Evolutionary conservation across 2,113 vertebrate genomes (phyloP).

Genomic region (Enhydra lutris): DNA sequence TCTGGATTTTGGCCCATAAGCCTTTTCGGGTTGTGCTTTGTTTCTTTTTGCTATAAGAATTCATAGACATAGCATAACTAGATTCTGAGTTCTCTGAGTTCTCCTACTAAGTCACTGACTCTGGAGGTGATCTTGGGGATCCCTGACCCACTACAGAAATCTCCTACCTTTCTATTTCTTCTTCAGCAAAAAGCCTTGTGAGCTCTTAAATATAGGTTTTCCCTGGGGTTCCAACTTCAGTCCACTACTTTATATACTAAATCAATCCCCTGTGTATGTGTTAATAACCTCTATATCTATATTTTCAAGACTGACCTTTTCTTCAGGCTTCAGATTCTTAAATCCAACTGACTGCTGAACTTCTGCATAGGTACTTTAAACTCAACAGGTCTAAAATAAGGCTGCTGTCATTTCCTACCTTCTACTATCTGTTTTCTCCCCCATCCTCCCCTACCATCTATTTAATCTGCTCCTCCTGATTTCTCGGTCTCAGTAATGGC

Average conservation of each 20-base stretch:
- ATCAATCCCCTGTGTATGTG: not conserved
- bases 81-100: not conserved
- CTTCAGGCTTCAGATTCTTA: not conserved
- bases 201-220: not conserved
- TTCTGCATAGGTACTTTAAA: not conserved
- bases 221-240: not conserved
- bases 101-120: not conserved
- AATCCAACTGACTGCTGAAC: not conserved
- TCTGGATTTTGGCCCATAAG: not conserved
- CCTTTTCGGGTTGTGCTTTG: not conserved
- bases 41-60: not conserved
- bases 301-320: slow-evolving; percentile 3
- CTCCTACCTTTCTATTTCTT: not conserved
- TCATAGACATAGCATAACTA: not conserved
- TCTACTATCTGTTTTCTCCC: not conserved
- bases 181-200: not conserved
- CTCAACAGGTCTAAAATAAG: not conserved
- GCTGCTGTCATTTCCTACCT: not conserved
- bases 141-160: not conserved
- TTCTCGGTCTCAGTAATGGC: not conserved
- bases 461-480: not conserved
- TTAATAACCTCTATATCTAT: not conserved
- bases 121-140: not conserved
- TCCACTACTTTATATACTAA: not conserved
- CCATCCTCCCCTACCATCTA: not conserved